Evolutionary conservation across 2,888 invertebrate genomes (phyloP), one percentile per base, ranked within the genome.

Genomic region (Dendrolimus houi): DNA sequence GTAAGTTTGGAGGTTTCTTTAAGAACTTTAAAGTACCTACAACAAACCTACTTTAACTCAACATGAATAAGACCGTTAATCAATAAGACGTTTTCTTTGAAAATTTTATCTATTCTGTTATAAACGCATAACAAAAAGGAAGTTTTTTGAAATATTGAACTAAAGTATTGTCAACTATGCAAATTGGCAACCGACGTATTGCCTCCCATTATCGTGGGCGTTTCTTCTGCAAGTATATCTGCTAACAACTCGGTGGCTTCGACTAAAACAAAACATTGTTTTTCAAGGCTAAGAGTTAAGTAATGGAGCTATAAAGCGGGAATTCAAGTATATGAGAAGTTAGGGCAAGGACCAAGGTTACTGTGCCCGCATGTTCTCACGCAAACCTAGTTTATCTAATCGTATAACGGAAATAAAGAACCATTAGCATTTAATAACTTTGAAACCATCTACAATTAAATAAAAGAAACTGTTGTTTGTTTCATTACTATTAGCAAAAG

Each of bases 341-440:
- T n/a, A 42, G 41, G 62, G 61, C 64, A 70, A 74, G 77, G 70
- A 70, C 67, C 76, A 79, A 81, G 81, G 82, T 70, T 77, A 63
- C 56, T 61, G 60, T 57, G 60, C 55, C 77, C 64, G 79, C 79
- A 73, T 74, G 77, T 62, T 69, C 63, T 69, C 82, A 82, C 81
- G 81, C 81, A 64, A 79, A 70, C 66, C 65, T 64, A 66, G 9
- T 47, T 47, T 12, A 47, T 47, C 47, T 47, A 47, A 47, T 47
- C 47, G 47, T 47, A 8, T 47, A 47, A 47, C 47, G 47, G 47
- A 47, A 47, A 47, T 47, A 47, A 47, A 10, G 47, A 47, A 47
- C 47, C 47, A 29, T 29, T 47, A 47, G 47, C 47, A 47, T 47
- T 47, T 47, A 47, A 47, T 47, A 47, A 47, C 47, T 47, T 47